Conservation (phyloP, 2,113 vertebrate genomes). For the Dasyornis broadbenti region DNA sequence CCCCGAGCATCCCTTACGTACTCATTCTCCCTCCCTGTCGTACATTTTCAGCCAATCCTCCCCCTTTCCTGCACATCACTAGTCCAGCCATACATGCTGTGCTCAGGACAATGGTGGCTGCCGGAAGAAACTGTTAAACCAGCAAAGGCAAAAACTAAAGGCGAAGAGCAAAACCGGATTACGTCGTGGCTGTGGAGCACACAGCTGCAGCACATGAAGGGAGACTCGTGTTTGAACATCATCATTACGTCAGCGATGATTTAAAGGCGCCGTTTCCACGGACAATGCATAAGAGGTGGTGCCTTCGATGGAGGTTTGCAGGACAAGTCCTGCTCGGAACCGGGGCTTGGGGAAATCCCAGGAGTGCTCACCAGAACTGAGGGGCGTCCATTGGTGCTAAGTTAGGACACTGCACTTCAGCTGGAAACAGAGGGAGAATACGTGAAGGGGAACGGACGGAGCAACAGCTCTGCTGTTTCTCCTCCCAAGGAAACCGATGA, state of each 20-base stretch:
- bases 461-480: background rate
- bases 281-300: no score
- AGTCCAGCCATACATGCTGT: background rate
- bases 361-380: background rate
- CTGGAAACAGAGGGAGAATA: background rate
- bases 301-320: background rate
- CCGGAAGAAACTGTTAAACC: background rate
- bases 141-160: background rate
- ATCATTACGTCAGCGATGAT: accelerated
- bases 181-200: background rate
- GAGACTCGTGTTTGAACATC: background rate
- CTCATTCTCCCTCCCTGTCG: background rate
- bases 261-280: background rate
- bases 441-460: background rate
- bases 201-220: background rate
- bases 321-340: background rate
- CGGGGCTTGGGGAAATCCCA: background rate
- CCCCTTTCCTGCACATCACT: background rate
- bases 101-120: background rate
- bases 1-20: no score
- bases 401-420: background rate
- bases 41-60: background rate
- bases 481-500: background rate
- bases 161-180: background rate
- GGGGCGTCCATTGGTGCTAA: background rate